Percentiles rank a stretch among this genome's conserved stretches.
phyloP scores from a whole-genome alignment of 2,888 invertebrate species.

The Scaptomyza parva region DNA sequence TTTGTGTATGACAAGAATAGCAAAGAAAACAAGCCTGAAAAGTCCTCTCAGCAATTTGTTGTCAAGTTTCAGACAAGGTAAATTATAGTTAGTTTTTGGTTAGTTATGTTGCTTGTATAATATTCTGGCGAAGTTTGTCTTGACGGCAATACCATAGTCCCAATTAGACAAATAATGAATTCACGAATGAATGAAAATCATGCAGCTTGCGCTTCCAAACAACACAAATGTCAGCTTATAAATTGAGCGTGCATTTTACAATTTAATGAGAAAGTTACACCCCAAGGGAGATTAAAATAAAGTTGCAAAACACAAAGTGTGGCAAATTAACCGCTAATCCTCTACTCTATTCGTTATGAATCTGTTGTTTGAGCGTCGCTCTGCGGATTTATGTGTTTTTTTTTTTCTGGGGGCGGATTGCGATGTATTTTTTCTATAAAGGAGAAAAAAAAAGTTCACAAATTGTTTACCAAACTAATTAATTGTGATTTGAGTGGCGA shows the following conservation, averaged over 20 bases:
- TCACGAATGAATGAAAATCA: neutral
- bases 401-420: too few relatives aligned
- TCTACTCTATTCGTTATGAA: constrained; percentile 12
- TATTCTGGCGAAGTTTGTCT: neutral
- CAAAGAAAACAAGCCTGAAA: neutral
- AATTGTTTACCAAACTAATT: constrained; percentile 63
- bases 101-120: neutral
- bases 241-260: constrained; percentile 25
- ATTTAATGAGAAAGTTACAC: constrained; percentile 31
- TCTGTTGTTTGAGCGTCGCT: constrained; percentile 6
- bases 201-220: constrained; percentile 7
- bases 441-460: constrained; percentile 22
- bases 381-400: neutral
- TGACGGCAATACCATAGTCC: neutral
- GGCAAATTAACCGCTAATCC: constrained; percentile 42
- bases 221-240: constrained; percentile 24
- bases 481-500: constrained; percentile 67
- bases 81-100: neutral
- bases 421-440: too few relatives aligned
- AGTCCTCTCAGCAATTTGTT: neutral
- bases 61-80: neutral
- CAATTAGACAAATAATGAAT: constrained; percentile 23
- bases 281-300: constrained; percentile 13
- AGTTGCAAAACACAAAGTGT: constrained; percentile 25
- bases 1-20: neutral